A percentile compares a stretch with the other conserved stretches of the same genome.
Evolutionary conservation across 2,888 invertebrate species (phyloP).

Genomic region (Stenolophus ochropezus): DNA sequence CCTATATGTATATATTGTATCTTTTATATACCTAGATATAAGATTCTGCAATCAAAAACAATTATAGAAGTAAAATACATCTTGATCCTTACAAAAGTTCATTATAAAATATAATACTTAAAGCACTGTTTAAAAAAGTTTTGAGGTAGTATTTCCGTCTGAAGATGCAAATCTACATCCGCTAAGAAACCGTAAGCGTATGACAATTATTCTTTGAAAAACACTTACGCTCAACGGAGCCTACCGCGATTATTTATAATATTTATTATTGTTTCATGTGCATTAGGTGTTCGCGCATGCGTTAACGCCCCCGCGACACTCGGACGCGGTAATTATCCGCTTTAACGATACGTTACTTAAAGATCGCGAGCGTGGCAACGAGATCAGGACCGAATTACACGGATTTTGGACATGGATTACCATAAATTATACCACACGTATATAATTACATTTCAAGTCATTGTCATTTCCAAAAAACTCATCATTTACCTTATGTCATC

Average conservation of each 20-base stretch:
- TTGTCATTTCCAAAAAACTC: not conserved
- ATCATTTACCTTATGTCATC: no score
- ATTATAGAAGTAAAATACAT: no score
- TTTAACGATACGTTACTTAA: constrained; percentile 60
- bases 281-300: constrained; percentile 53
- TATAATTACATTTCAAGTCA: not conserved
- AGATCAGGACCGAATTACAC: constrained; percentile 23
- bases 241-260: constrained; percentile 46
- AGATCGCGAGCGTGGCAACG: constrained; percentile 55
- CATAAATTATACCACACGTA: not conserved
- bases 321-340: constrained; percentile 55
- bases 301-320: constrained; percentile 3
- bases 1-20: no score
- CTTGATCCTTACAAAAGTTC: no score
- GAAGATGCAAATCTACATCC: not conserved
- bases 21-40: no score
- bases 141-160: not conserved
- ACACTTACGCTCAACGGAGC: constrained; percentile 32
- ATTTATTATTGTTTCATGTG: constrained; percentile 56
- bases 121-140: not conserved
- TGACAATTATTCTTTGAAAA: constrained; percentile 45
- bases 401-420: not conserved
- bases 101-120: no score
- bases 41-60: no score
- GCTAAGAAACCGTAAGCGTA: constrained; percentile 11